phyloP scores from a whole-genome alignment of 1,140 invertebrate genomes.

The Zaprionus gabonicus region DNA sequence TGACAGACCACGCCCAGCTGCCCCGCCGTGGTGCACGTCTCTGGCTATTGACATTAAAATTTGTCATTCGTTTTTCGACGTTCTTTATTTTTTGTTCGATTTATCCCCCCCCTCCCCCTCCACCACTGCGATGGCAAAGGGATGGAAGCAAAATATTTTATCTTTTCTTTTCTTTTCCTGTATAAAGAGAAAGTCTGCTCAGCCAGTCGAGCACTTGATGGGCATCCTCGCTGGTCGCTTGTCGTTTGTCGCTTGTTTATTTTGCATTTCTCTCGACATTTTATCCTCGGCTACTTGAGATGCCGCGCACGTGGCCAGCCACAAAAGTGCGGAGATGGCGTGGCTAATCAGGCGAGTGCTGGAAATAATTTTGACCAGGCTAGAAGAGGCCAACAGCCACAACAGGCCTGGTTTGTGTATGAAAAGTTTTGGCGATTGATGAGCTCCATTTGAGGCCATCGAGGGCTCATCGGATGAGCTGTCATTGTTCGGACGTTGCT shows the following conservation, averaged over 20 bases:
- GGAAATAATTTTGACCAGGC: slow-evolving; percentile 73
- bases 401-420: slow-evolving; percentile 13
- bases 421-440: slow-evolving; percentile 69
- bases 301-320: slow-evolving; percentile 65
- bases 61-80: slow-evolving; percentile 67
- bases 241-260: slow-evolving; percentile 48
- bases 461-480: slow-evolving; percentile 46
- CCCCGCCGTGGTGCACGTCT: slow-evolving; percentile 56
- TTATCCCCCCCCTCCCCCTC: not conserved
- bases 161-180: not conserved
- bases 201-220: not conserved
- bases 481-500: slow-evolving; percentile 70
- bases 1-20: slow-evolving; percentile 25
- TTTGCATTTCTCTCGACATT: slow-evolving; percentile 61
- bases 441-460: slow-evolving; percentile 47
- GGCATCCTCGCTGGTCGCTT: not conserved
- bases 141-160: not conserved
- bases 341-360: slow-evolving; percentile 76
- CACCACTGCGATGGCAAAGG: not conserved
- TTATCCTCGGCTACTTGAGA: slow-evolving; percentile 61
- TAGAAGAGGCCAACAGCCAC: not conserved
- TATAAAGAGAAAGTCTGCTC: not conserved
- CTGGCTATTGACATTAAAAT: slow-evolving; percentile 78
- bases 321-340: slow-evolving; percentile 46
- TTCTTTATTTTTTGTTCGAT: slow-evolving; percentile 58